Evolutionary conservation across 2,888 invertebrate species (phyloP).

Genomic region (Ischnus inquisitorius): DNA sequence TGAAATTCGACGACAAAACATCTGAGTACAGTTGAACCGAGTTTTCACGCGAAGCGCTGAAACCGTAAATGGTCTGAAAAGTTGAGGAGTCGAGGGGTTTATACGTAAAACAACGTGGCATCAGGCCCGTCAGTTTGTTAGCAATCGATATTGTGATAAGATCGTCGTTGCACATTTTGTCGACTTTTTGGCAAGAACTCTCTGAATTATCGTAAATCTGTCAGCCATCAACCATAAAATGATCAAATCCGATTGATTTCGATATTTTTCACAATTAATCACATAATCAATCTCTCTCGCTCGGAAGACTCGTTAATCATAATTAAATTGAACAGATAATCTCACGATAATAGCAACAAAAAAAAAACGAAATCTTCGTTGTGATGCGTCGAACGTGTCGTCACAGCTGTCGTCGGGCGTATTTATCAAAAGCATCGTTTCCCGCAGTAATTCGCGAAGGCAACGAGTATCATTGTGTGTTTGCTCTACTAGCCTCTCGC

Average conservation of each 20-base stretch:
- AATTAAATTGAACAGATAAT: background rate
- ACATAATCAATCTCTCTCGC: background rate
- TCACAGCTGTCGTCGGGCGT: slow-evolving; percentile 4
- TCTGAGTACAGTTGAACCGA: slow-evolving; percentile 5
- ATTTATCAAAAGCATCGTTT: background rate
- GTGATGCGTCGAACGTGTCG: background rate
- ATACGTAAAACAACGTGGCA: background rate
- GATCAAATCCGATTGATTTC: too few species aligned
- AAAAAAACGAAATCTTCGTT: background rate
- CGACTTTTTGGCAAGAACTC: too few species aligned
- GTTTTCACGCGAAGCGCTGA: background rate
- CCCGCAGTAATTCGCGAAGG: background rate
- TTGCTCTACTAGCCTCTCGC: background rate
- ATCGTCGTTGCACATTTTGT: too few species aligned
- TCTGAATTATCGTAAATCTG: too few species aligned
- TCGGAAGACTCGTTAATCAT: background rate
- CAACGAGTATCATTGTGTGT: background rate
- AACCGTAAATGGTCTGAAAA: background rate
- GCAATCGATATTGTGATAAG: too few species aligned
- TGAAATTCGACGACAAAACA: slow-evolving; percentile 84
- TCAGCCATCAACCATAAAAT: too few species aligned
- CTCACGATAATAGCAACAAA: background rate
- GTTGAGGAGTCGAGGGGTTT: background rate
- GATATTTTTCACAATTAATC: background rate
- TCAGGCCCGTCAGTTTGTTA: too few species aligned